These are phyloP conservation scores for Axea sp. DNA, from an alignment of 2,888 invertebrate species.

Conservation along the genomic window DNA sequence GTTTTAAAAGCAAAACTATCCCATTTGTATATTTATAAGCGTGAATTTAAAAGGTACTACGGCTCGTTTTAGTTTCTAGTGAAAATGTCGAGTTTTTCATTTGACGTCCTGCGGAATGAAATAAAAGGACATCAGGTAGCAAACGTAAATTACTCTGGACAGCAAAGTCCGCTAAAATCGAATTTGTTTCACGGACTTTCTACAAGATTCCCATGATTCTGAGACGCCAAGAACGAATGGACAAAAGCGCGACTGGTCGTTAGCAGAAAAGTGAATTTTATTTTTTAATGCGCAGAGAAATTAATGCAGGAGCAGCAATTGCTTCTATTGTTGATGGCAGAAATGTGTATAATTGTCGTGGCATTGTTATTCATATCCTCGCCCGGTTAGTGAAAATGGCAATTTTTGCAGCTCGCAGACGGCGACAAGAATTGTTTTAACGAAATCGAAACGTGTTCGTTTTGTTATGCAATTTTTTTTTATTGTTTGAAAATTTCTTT, in stretches of 20 bases:
- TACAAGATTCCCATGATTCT: slow-evolving; percentile 17
- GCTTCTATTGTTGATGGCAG: slow-evolving; percentile 25
- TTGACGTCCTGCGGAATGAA: no score
- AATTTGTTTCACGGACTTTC: no score
- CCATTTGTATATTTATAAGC: no score
- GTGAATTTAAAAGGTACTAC: no score
- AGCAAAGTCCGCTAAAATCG: no score
- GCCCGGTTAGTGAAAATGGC: slow-evolving; percentile 1
- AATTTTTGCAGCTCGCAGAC: background rate
- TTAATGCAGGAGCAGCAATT: slow-evolving; percentile 10
- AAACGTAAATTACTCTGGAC: no score
- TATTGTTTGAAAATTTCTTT: no score
- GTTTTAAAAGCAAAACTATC: no score
- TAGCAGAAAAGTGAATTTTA: slow-evolving; percentile 15
- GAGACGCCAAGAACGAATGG: slow-evolving; percentile 14
- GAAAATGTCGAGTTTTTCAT: no score
- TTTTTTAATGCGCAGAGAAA: slow-evolving; percentile 2
- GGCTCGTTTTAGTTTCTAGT: no score
- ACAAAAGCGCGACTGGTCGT: slow-evolving; percentile 13
- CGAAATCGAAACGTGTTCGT: background rate
- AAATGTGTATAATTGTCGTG: slow-evolving; percentile 12
- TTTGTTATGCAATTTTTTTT: no score
- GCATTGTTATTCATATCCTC: background rate
- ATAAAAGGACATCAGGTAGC: background rate
- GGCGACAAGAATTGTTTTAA: background rate